phyloP scores from a whole-genome alignment of 2,888 invertebrate species.

The Drosophila paracracens region DNA sequence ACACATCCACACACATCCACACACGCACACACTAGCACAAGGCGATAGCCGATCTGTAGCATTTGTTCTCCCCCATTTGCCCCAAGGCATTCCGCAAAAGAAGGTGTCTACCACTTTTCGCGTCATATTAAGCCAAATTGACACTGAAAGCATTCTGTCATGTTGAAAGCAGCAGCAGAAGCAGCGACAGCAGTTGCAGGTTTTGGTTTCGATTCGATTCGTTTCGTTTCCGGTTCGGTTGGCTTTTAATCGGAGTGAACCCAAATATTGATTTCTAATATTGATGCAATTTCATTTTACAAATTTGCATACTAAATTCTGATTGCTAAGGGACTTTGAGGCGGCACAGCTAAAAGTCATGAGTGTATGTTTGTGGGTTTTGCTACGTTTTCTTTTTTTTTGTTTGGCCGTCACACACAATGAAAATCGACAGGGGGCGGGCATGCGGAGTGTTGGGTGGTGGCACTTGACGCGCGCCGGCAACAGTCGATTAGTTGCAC shows the following conservation, averaged over 20 bases:
- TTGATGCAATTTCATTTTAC: slow-evolving; percentile 81
- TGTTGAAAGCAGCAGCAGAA: slow-evolving; percentile 17
- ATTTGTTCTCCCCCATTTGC: slow-evolving; percentile 1
- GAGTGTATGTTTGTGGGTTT: slow-evolving; percentile 22
- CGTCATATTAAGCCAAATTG: slow-evolving; percentile 65
- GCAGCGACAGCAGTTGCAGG: background rate
- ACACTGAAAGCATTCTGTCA: slow-evolving; percentile 69
- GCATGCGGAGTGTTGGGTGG: slow-evolving; percentile 12
- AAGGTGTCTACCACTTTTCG: slow-evolving; percentile 51
- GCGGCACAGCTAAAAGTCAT: slow-evolving; percentile 54
- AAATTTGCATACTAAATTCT: slow-evolving; percentile 81
- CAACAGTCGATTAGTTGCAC: slow-evolving; percentile 77
- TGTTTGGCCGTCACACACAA: slow-evolving; percentile 68
- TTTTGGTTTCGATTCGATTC: slow-evolving; percentile 1
- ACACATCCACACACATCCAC: slow-evolving; percentile 7
- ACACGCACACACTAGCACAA: background rate
- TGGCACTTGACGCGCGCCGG: slow-evolving; percentile 77
- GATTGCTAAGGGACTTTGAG: slow-evolving; percentile 82
- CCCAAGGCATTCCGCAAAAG: background rate
- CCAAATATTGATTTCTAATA: slow-evolving; percentile 81
- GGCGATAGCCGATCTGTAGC: slow-evolving; percentile 15
- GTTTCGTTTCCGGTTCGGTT: slow-evolving; percentile 28
- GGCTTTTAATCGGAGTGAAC: slow-evolving; percentile 66
- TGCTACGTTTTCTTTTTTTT: slow-evolving; percentile 27
- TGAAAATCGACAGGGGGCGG: slow-evolving; percentile 47